Evolutionary conservation across 2,797 vertebrate species (phyloP).

Genomic region (Enteromius unitaeniatus): DNA sequence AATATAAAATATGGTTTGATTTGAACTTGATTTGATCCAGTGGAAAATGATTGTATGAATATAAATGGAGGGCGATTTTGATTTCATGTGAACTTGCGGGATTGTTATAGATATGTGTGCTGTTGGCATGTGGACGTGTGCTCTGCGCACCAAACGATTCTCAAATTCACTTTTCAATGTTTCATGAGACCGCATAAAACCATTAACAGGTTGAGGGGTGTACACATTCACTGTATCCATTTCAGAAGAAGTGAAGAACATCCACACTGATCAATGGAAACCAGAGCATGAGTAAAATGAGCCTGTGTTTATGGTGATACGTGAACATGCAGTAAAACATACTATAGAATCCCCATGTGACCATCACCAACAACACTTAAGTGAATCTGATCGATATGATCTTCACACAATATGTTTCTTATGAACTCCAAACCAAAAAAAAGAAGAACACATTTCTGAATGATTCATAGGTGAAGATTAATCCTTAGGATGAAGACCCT

Average conservation of each 20-base stretch:
- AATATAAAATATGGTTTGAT: neutral
- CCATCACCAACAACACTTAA: constrained; percentile 1
- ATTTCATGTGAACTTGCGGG: neutral
- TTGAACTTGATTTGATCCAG: neutral
- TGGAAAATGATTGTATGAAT: neutral
- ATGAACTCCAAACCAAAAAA: neutral
- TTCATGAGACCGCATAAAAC: constrained; percentile 30
- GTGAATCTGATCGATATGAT: constrained; percentile 30
- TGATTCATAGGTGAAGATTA: neutral
- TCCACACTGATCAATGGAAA: constrained; percentile 42
- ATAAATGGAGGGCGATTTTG: neutral
- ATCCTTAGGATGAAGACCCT: neutral
- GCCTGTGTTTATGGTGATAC: constrained; percentile 8
- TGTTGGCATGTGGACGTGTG: neutral
- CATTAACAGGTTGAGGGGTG: constrained; percentile 28
- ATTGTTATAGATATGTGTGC: constrained; percentile 4
- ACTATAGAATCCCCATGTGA: constrained; percentile 7
- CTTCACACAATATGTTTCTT: neutral
- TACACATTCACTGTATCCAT: constrained; percentile 38
- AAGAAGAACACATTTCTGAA: constrained; percentile 4
- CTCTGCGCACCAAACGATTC: constrained; percentile 1
- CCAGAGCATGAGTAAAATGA: constrained; percentile 20
- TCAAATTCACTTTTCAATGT: constrained; percentile 34
- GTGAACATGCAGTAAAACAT: constrained; percentile 1
- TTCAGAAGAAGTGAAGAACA: constrained; percentile 37